Evolutionary conservation across 2,113 vertebrate species (phyloP).

Genomic region (Mesocricetus auratus): DNA sequence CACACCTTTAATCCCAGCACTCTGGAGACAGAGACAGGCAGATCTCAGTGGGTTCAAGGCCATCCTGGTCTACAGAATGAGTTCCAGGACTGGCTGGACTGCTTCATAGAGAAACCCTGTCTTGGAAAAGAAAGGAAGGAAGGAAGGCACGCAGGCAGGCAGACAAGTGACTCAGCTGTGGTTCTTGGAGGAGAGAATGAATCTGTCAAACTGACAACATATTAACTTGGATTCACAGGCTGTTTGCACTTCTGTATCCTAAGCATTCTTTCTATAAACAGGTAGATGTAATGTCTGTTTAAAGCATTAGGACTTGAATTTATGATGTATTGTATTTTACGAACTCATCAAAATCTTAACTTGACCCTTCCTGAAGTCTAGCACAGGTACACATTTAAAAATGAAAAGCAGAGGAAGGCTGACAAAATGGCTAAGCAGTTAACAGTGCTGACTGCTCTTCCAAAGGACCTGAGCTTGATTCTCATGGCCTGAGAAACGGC

Average conservation of each 20-base stretch:
- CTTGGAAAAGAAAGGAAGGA: no score
- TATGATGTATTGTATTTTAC: background rate
- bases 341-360: conserved; percentile 28
- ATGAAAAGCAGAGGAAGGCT: background rate
- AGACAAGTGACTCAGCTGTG: background rate
- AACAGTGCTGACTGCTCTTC: background rate
- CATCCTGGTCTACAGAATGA: no score
- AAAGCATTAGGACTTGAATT: background rate
- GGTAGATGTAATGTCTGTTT: background rate
- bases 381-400: background rate
- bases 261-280: background rate
- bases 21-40: no score
- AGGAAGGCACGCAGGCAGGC: no score
- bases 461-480: background rate
- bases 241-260: background rate
- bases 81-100: no score
- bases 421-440: background rate
- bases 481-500: no score
- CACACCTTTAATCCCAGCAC: no score
- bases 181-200: background rate
- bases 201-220: background rate
- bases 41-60: no score
- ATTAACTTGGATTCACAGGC: background rate
- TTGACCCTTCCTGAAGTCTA: background rate
- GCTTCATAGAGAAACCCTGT: no score